Percentiles rank a stretch among this genome's conserved stretches.
phyloP scores from a whole-genome alignment of 1,140 invertebrate species.

The Carcinoscorpius rotundicauda region DNA sequence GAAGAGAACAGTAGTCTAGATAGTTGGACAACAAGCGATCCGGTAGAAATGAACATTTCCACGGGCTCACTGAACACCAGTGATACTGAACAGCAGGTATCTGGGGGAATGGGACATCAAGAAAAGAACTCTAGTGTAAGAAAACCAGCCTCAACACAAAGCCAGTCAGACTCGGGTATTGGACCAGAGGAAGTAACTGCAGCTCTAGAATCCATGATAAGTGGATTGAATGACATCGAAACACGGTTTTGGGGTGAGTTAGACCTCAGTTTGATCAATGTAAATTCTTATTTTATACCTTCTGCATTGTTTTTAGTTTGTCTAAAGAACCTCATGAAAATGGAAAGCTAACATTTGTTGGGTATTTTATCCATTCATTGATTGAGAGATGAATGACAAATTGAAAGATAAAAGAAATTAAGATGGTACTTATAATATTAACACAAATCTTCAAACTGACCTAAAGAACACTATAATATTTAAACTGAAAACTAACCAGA shows the following conservation, averaged over 20 bases:
- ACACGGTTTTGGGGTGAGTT: neutral
- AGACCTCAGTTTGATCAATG: too few species aligned
- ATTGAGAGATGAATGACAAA: too few species aligned
- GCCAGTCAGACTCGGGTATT: conserved; percentile 22
- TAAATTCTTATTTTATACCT: too few species aligned
- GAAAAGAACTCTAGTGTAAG: neutral
- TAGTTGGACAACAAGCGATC: conserved; percentile 18
- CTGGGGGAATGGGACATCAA: neutral
- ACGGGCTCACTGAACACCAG: conserved; percentile 12
- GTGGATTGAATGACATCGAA: conserved; percentile 20
- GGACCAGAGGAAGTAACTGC: conserved; percentile 24
- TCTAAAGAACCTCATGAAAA: too few species aligned
- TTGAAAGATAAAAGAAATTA: too few species aligned
- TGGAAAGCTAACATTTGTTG: too few species aligned
- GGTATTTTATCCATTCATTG: too few species aligned
- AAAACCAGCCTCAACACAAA: conserved; percentile 6
- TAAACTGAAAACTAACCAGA: too few species aligned
- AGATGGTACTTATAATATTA: too few species aligned
- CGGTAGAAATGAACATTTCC: conserved; percentile 15
- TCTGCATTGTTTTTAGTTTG: too few species aligned
- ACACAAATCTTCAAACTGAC: too few species aligned
- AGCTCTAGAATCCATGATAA: conserved; percentile 23
- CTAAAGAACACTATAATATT: too few species aligned
- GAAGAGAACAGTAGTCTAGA: conserved; percentile 19
- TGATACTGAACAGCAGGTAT: conserved; percentile 8